A percentile compares a stretch with the other conserved stretches of the same genome.
Evolutionary conservation across 2,797 vertebrate genomes (phyloP).

Genomic region (Pangasius djambal): DNA sequence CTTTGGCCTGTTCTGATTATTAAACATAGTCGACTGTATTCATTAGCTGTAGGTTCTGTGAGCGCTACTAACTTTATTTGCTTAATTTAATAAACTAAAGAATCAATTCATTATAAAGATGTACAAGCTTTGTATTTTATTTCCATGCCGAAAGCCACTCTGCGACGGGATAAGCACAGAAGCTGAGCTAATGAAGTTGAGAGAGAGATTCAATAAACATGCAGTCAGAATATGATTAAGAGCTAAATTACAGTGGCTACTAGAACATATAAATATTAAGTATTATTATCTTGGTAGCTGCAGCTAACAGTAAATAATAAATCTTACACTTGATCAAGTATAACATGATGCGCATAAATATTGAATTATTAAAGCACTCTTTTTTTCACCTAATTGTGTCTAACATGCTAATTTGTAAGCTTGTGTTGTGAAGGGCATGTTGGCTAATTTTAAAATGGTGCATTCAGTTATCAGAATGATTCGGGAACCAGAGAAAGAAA

Average conservation of each 20-base stretch:
- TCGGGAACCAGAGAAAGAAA: not conserved
- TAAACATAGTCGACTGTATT: conserved; percentile 35
- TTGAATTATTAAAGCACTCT: not conserved
- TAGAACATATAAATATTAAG: conserved; percentile 9
- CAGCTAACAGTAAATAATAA: conserved; percentile 2
- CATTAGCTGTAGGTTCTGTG: conserved; percentile 40
- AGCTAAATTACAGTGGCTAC: conserved; percentile 26
- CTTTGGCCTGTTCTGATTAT: conserved; percentile 29
- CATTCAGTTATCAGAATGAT: not conserved
- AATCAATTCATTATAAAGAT: conserved; percentile 49
- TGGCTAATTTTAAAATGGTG: not conserved
- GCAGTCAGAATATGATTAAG: conserved; percentile 34
- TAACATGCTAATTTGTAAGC: not conserved
- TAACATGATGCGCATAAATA: not conserved
- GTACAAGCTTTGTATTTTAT: conserved; percentile 34
- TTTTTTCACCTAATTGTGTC: not conserved
- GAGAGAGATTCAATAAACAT: conserved; percentile 38
- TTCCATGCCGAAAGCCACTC: conserved; percentile 42
- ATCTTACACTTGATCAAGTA: not conserved
- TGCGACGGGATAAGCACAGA: conserved; percentile 32
- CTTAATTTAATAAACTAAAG: conserved; percentile 52
- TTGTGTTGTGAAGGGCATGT: not conserved
- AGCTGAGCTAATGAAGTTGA: conserved; percentile 44
- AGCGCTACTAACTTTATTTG: conserved; percentile 53
- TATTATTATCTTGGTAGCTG: conserved; percentile 7